Evolutionary conservation across 2,888 invertebrate genomes (phyloP), one percentile per base, ranked within the genome.

Genomic region (Torymus auratus): DNA sequence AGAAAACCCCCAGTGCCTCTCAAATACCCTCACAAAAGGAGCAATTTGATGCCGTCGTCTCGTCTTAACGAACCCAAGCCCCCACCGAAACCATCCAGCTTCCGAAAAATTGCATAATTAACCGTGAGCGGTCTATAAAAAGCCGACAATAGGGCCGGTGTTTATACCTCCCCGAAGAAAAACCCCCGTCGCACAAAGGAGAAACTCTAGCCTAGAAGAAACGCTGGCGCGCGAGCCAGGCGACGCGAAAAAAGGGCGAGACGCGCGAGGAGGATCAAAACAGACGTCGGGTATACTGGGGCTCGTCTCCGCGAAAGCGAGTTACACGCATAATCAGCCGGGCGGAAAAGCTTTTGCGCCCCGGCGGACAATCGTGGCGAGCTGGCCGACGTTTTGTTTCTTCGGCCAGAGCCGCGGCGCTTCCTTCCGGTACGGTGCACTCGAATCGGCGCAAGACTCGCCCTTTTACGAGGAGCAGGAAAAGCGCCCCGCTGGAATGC

Each of bases 41-140:
- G 80, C 76, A 76, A 71, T 50, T 67, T 62, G 76, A 76, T 76
- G 58, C 58, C 56, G 20, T 17, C n/a, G 53, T 52, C 72, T 81
- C 72, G 62, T 28, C 53, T 81, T 77, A 77, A 80, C 80, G 74
- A 80, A 58, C 50, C 20, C 7, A 41, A 41, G 7, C 7, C 7
- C 7, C 2, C 68, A 11, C 14, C 67, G 69, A 28, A 73, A 71
- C 74, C 78, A 70, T 70, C 41, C 53, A 17, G 28, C 62, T 50
- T n/a, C 23, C 72, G 20, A 64, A 78, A 77, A 73, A 81, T 78
- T 68, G 82, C 78, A 82, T 82, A 82, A 82, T 78, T 82, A 82
- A 82, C 55, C 82, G 68, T 81, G 62, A 78, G 50, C 50, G n/a
- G 7, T 15, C 14, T 15, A 12, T 17, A 69, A 53, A 69, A 69